phyloP scores from a whole-genome alignment of 2,113 vertebrate genomes.

The Leptocoma aspasia region DNA sequence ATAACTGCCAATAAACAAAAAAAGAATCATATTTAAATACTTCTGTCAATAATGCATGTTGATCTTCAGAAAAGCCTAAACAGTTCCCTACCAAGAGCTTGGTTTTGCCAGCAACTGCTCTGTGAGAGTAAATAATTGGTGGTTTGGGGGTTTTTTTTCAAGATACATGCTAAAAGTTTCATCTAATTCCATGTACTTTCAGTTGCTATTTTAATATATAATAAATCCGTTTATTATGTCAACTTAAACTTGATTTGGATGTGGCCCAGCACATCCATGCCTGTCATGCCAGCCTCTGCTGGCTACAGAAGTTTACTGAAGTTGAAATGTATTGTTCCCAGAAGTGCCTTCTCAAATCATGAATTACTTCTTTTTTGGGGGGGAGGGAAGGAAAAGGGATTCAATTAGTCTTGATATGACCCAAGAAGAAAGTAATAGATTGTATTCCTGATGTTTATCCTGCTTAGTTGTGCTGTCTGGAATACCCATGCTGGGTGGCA shows the following conservation, averaged over 20 bases:
- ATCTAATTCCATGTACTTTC: background rate
- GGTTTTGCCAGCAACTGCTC: background rate
- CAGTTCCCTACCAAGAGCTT: background rate
- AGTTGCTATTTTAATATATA: background rate
- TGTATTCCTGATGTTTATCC: background rate
- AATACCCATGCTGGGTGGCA: rapidly evolving
- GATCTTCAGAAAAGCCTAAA: background rate
- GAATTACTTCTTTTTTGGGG: background rate
- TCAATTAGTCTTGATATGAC: background rate
- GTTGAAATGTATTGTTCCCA: background rate
- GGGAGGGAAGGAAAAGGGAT: background rate
- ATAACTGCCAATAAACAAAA: background rate
- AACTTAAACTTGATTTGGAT: background rate
- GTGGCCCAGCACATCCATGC: background rate
- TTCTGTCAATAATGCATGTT: background rate
- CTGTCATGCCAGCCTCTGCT: background rate
- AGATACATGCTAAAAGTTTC: background rate
- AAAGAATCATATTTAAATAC: background rate
- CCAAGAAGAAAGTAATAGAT: background rate
- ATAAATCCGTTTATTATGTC: background rate
- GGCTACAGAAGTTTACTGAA: background rate
- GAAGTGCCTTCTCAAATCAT: background rate
- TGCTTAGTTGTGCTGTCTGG: background rate
- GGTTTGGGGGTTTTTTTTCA: background rate
- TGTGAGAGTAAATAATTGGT: background rate